Evolutionary conservation across 2,888 invertebrate genomes (phyloP).

Genomic region (Ochropacha duplaris): DNA sequence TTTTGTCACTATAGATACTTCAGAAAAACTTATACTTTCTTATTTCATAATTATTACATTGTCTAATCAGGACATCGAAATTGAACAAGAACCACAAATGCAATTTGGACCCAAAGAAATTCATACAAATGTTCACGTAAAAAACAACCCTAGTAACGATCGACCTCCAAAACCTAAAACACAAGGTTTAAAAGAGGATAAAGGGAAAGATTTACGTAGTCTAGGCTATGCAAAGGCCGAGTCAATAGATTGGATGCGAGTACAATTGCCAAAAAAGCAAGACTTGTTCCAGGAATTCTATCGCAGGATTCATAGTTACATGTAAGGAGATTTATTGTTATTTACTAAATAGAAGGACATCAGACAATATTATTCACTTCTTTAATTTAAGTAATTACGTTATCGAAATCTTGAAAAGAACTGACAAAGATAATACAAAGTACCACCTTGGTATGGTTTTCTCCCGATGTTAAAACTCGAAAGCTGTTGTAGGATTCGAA

Average conservation of each 20-base stretch:
- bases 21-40: background rate
- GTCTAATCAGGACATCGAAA: conserved; percentile 37
- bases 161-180: conserved; percentile 34
- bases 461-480: too few species aligned
- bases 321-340: conserved; percentile 67
- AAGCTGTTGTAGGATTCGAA: too few species aligned
- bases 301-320: conserved; percentile 85
- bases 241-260: conserved; percentile 85
- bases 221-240: conserved; percentile 83
- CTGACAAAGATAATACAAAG: too few species aligned
- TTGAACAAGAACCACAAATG: conserved; percentile 44
- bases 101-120: conserved; percentile 44
- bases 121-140: conserved; percentile 25
- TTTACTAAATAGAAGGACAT: background rate
- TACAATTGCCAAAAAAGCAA: conserved; percentile 85
- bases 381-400: too few species aligned
- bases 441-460: too few species aligned
- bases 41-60: background rate
- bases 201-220: conserved; percentile 76
- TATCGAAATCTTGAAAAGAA: too few species aligned
- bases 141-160: conserved; percentile 15
- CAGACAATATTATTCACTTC: too few species aligned
- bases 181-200: conserved; percentile 43
- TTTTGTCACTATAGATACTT: background rate
- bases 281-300: conserved; percentile 86